A percentile compares a stretch with the other conserved stretches of the same genome.
These are phyloP conservation scores for Drosophila anomelani DNA, from an alignment of 2,888 invertebrate genomes.

Conservation along the genomic window DNA sequence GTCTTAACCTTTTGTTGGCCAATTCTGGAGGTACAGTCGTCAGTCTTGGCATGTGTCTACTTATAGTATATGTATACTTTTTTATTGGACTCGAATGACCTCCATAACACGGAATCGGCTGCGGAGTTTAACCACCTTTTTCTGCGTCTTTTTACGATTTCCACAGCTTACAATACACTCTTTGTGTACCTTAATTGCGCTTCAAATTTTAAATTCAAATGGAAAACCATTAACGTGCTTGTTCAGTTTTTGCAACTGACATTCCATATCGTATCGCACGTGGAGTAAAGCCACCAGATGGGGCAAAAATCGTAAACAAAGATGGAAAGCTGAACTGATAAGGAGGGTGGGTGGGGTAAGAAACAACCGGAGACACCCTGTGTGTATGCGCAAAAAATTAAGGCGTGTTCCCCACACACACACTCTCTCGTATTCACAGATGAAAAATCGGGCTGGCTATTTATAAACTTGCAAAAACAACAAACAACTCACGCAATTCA, in stretches of 20 bases:
- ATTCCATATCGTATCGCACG: slow-evolving; percentile 15
- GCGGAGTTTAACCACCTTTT: slow-evolving; percentile 33
- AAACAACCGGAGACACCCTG: slow-evolving; percentile 32
- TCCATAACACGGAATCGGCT: slow-evolving; percentile 18
- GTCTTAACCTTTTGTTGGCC: slow-evolving; percentile 30
- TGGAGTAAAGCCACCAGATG: slow-evolving; percentile 1
- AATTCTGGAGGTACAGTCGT: slow-evolving; percentile 36
- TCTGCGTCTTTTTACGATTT: slow-evolving; percentile 12
- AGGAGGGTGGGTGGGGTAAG: neutral
- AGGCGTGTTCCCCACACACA: slow-evolving; percentile 51
- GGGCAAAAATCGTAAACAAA: slow-evolving; percentile 14
- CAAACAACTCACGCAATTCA: slow-evolving; percentile 58
- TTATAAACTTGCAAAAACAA: slow-evolving; percentile 72
- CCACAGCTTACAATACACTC: slow-evolving; percentile 11
- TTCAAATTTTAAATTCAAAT: slow-evolving; percentile 20
- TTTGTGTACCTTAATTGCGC: slow-evolving; percentile 22
- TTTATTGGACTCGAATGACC: slow-evolving; percentile 39
- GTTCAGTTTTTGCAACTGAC: slow-evolving; percentile 4
- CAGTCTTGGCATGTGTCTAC: slow-evolving; percentile 3
- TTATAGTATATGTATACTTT: slow-evolving; percentile 16
- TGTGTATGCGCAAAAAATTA: slow-evolving; percentile 44
- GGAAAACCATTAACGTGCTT: slow-evolving; percentile 11
- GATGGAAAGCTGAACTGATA: slow-evolving; percentile 19
- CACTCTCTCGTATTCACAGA: slow-evolving; percentile 6
- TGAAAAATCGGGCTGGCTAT: slow-evolving; percentile 58